Evolutionary conservation across 2,888 invertebrate species (phyloP), one percentile per base, ranked within the genome.

Genomic region (Tipula helvola): DNA sequence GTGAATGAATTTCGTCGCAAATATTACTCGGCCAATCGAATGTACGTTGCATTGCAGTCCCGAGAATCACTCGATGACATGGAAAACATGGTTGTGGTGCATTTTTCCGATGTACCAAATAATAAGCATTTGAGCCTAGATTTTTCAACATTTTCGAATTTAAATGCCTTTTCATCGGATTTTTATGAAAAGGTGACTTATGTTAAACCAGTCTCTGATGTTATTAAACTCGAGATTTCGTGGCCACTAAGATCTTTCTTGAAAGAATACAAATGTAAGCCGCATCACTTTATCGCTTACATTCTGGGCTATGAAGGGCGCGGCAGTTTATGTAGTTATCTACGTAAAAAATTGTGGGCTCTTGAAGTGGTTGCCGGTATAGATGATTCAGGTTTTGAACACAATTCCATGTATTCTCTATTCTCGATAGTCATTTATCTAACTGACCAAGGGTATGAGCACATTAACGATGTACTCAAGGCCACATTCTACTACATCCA

Each of bases 251-350:
- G 91, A 39, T 88, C 90, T 3, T 88, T 91, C n/a, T 86, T 87
- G 0, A 44, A 90, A 87, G 89, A 89, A 71, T 92, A 91, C 88
- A 90, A 89, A 88, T 90, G 89, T 87, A 92, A 92, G 86, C 92
- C 93, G 39, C 91, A 94, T 87, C 91, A 95, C 87, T 97, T 97
- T 89, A 91, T 98, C 4, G 94, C 95, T 0, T 95, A 94, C 91
- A 90, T 98, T n/a, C 91, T 98, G 4, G 97, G 96, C 0, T 96
- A 97, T 90, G 97, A 98, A 91, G 97, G 97, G 0, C 94, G 94
- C 89, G 97, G 96, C 87, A 96, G 96, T 88, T 91, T 97, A n/a
- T 93, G 96, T 2, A 95, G 96, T 0, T 96, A 95, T 90, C 92
- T 97, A 36, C 93, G 95, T 87, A 94, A 95, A 89, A 95, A 94